Base-by-base conservation (phyloP, 2,113 vertebrate genomes). In the Jacana jacana region DNA sequence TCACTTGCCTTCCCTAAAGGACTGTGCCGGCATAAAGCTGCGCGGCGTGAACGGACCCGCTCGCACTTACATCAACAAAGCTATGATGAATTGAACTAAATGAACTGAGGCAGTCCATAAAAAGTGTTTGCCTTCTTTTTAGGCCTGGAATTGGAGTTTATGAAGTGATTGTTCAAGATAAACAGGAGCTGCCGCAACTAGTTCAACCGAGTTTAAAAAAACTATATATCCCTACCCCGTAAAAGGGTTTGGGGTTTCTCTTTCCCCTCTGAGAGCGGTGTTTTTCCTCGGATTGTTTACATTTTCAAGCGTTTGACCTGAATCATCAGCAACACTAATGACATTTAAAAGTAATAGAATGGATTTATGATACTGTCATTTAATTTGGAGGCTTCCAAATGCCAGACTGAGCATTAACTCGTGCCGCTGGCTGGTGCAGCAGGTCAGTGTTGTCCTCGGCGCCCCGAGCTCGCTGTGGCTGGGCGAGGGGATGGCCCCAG, bases 111-210 rank as follows among this genome's bases (percentile, higher is more conserved):
- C 89, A 92, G 58, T 60, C 94, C 93, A 66, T 77, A 60, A 91
- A 91, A 86, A 60, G 63, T 13, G 83, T 93, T 95, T 81, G 85
- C 85, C 88, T 90, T 83, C 87, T 7, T 95, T 91, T 96, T 33
- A 81, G 81, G 35, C 79, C 52, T 25, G 2, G 51, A 86, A 81
- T 68, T 46, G 64, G 89, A 60, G 91, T 88, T 95, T 90, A 78
- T 88, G 87, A 86, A 94, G 89, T 88, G 78, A 33, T 94, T 63
- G 89, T 91, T 91, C 73, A 51, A 89, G 91, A 88, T 70, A 94
- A 88, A 96, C 35, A 96, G 89, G 71, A 91, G 79, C 68, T 77
- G 87, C 85, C 46, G 89, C 68, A 19, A 4, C 88, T 51, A 89
- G 89, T 88, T 94, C 91, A 66, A 24, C 22, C 40, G 35, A 52